Evolutionary conservation across 1,140 invertebrate species (phyloP), one percentile per base, ranked within the genome.

Genomic region (Musca vetustissima): DNA sequence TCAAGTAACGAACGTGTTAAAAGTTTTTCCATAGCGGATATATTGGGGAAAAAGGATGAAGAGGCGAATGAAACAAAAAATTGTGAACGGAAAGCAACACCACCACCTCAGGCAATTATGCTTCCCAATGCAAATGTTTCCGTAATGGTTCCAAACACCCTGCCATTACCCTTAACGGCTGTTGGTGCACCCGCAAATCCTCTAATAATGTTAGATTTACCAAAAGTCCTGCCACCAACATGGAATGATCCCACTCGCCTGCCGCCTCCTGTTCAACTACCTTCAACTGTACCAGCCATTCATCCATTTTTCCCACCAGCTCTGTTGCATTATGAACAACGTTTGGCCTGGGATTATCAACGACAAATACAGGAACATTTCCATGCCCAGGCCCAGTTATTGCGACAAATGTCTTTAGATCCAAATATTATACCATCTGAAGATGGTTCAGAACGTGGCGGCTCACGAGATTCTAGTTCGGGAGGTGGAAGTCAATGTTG

Each of bases 11-110:
- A 79, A 15, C 90, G 91, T 14, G 91, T 95, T 28, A 94, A 94
- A 79, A 95, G 93, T 73, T 98, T 97, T 83, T 94, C 93, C 61
- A 97, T 97, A 66, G 86, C 92, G 73, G 95, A 98, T 84, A 97
- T 97, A 73, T 95, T 70, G 92, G 91, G 77, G 89, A 94, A 83
- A 11, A 69, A 50, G 6, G 59, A 67, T 24, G 15, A 19, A 0
- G n/a, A n/a, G n/a, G n/a, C 28, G 28, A 8, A 28, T 4, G 13
- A 64, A 3, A 1, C 49, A 9, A 65, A 43, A 15, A 2, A 8
- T 19, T 0, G 50, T 72, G 49, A 24, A 48, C n/a, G 69, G 48
- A 57, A 61, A 57, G 64, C 13, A 28, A 19, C 32, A 4, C 57
- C 19, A 48, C 17, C 52, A 1, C 25, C 36, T n/a, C 14, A 32